Conservation (phyloP, 1,140 invertebrate species). For the Zaprionus taronus region DNA sequence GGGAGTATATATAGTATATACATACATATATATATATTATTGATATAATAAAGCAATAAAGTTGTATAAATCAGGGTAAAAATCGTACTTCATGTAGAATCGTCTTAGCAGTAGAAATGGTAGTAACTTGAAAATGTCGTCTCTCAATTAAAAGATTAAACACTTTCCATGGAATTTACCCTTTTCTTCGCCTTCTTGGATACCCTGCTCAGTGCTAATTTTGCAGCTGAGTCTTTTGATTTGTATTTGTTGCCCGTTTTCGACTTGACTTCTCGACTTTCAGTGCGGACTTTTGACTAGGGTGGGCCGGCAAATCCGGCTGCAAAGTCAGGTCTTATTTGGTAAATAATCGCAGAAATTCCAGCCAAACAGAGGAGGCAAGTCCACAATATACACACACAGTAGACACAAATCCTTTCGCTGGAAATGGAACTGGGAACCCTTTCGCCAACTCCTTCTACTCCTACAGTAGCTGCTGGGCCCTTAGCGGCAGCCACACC, state of each 20-base stretch:
- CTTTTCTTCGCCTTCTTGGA: not conserved
- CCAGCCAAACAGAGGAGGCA: constrained; percentile 33
- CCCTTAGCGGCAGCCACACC: constrained; percentile 66
- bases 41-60: no score
- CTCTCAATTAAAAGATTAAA: not conserved
- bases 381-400: not conserved
- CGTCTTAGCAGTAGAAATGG: not conserved
- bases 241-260: constrained; percentile 16
- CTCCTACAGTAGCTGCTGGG: constrained; percentile 64
- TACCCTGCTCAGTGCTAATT: constrained; percentile 12
- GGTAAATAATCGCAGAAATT: constrained; percentile 76
- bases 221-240: constrained; percentile 48
- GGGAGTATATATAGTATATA: no score
- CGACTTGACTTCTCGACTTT: constrained; percentile 77
- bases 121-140: not conserved
- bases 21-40: no score
- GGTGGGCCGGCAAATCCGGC: not conserved
- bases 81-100: no score
- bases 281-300: not conserved
- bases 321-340: constrained; percentile 57
- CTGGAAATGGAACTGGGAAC: constrained; percentile 4
- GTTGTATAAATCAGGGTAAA: no score
- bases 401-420: constrained; percentile 49
- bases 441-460: constrained; percentile 24
- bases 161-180: not conserved